Conservation (phyloP, 2,113 vertebrate genomes). For the Callaeas wilsoni region DNA sequence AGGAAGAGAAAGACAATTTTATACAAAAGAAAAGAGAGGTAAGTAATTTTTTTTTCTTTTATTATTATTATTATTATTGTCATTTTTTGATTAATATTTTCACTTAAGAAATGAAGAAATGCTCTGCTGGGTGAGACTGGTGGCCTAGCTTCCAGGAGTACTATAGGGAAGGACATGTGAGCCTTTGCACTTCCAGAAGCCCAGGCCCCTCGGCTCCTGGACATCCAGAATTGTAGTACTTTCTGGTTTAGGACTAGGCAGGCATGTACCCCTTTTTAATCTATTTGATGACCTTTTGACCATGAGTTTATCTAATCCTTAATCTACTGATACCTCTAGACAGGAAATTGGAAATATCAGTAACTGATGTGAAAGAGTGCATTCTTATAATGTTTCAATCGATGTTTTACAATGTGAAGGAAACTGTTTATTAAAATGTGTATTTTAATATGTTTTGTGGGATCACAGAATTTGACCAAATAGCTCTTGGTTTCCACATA, state of each 20-base stretch:
- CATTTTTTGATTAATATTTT: background rate
- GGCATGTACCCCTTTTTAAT: background rate
- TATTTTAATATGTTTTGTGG: background rate
- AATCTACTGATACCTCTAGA: background rate
- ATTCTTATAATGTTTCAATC: background rate
- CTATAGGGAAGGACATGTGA: rapidly evolving
- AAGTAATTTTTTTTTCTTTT: background rate
- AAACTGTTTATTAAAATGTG: background rate
- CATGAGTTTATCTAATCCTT: background rate
- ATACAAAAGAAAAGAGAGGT: background rate
- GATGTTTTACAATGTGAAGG: background rate
- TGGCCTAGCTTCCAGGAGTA: background rate
- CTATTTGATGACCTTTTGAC: background rate
- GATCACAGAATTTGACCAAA: background rate
- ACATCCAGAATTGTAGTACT: background rate
- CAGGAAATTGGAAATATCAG: background rate
- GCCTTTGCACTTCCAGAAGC: background rate
- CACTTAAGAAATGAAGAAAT: background rate
- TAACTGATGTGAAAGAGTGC: background rate
- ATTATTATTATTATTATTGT: background rate
- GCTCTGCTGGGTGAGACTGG: background rate
- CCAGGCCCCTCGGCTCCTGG: rapidly evolving
- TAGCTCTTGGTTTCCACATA: background rate
- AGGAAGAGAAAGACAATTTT: background rate
- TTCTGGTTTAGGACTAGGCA: background rate